Base-by-base conservation (phyloP, 2,113 vertebrate species). In the Elanus axillaris region DNA sequence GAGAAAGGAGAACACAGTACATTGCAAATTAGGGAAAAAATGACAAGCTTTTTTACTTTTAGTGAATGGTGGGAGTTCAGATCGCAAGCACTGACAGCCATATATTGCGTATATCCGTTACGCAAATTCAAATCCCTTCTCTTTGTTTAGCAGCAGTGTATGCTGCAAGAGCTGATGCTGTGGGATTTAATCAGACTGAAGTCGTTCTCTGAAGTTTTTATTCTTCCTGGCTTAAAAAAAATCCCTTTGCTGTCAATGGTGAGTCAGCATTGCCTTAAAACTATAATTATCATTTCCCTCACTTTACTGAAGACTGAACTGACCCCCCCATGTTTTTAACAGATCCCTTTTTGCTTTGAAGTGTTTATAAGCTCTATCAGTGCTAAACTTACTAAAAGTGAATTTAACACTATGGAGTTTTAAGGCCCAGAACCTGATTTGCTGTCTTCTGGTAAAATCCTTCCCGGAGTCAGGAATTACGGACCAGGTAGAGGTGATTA, bases 241-340 rank as follows among this genome's bases (percentile, higher is more conserved):
- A 74, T 13, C 45, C 75, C 23, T 90, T 78, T 77, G 38, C 86
- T 94, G 83, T 90, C 75, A 75, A 62, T 47, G 42, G 72, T 96
- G 93, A 96, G 66, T 95, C 94, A 96, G 93, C 93, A 87, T 26
- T 73, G 85, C 71, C n/a, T 91, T 86, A 52, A 91, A 91, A 64
- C 75, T 48, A 1, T 66, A 96, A 78, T 85, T 88, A 96, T 19
- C 0, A 42, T 72, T 90, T 82, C 38, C 15, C 55, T 78, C 48
- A n/a, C 38, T 72, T 75, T 32, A 78, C 21, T 50, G 36, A 66
- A 71, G 55, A 50, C 36, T 67, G 55, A 93, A 91, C 16, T 34
- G 26, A 72, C 4, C 20, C 27, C 27, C 36, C 21, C 58, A 59
- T 74, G 47, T 86, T 86, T 71, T 67, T 42, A 91, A 84, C 55